Percentiles rank a stretch among this genome's conserved stretches.
These are phyloP conservation scores for Callithrix jacchus DNA, from an alignment of 2,113 vertebrate genomes.

Conservation along the genomic window DNA sequence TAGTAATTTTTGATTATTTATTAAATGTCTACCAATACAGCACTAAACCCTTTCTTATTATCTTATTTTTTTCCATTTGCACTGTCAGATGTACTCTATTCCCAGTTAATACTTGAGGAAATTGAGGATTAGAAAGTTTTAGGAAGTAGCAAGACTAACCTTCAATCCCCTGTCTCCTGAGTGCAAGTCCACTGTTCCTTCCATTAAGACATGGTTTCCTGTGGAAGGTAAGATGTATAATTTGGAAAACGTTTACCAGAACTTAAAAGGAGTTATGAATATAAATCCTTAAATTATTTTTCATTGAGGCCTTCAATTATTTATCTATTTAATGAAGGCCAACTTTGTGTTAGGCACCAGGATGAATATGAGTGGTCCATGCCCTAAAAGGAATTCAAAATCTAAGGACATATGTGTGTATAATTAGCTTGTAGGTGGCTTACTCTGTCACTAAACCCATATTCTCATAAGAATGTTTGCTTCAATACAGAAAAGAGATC, in stretches of 20 bases:
- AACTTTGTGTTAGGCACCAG: neutral
- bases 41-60: neutral
- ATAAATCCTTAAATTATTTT: neutral
- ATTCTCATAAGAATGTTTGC: neutral
- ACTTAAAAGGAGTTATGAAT: neutral
- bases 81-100: neutral
- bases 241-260: neutral
- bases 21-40: neutral
- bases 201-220: neutral
- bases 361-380: neutral
- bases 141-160: neutral
- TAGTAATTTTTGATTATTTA: neutral
- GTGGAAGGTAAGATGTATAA: neutral
- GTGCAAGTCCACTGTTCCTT: neutral
- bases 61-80: neutral
- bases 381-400: neutral
- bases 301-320: neutral
- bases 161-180: neutral
- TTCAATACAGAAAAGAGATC: neutral
- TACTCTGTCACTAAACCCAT: neutral
- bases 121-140: neutral
- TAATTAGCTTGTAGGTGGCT: neutral
- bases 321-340: neutral
- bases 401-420: neutral
- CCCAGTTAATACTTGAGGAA: neutral